Base-by-base conservation (phyloP, 2,888 invertebrate species). In the Pantelozetes paolii region DNA sequence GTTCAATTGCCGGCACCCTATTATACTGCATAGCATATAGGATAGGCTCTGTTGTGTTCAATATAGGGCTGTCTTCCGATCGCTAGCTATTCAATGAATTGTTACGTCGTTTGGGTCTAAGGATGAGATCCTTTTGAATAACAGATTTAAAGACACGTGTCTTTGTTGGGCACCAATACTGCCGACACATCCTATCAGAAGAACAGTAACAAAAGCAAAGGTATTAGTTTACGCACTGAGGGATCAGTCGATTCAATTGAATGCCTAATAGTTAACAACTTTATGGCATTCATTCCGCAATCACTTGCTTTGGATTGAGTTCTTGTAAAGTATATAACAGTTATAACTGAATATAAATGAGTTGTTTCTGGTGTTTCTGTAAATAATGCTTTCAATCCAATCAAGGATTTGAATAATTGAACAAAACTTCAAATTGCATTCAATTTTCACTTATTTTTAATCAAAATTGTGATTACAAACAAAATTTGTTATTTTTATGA, bases 61-160 rank as follows among this genome's bases (percentile, higher is more conserved):
- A n/a, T 67, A 67, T 67, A 67, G 67, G 67, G n/a, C 40, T 36
- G 18, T 11, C 69, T 69, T 69, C 45, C 45, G 40, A 40, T 3
- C 42, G 40, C 69, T 45, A n/a, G 40, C 69, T 26, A 69, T 69
- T 45, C 42, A 69, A 42, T 45, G 2, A 69, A 42, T 32, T 9
- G 45, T 69, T 69, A 67, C 36, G 42, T 42, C 40, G 28, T 42
- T 8, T 64, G 36, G 36, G 20, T 69, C 15, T 69, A 69, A 69
- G 45, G 45, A 45, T 69, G 69, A 69, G 23, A 42, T 26, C 9
- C 1, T 26, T 45, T 18, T 69, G 45, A 69, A 69, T 45, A 69
- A 69, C 45, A 69, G 69, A 67, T 69, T 69, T 42, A 69, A 42
- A 40, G 40, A 23, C 69, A 69, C 69, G 69, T 69, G 69, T 26